A percentile compares a stretch with the other conserved stretches of the same genome.
phyloP scores from a whole-genome alignment of 2,113 vertebrate genomes.

The Corydoras sp. region DNA sequence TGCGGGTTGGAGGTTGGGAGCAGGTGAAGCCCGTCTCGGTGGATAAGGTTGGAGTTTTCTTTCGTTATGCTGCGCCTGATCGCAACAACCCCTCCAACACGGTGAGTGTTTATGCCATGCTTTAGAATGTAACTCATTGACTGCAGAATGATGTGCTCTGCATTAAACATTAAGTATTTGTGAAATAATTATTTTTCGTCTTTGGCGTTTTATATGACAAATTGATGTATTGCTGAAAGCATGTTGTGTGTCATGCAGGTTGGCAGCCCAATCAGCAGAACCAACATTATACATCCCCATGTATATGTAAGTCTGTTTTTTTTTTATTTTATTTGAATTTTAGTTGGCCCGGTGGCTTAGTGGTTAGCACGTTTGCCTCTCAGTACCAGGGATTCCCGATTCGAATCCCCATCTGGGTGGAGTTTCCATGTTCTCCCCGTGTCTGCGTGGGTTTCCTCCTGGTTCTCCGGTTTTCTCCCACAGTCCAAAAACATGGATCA shows the following conservation, averaged over 20 bases:
- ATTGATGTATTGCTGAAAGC: background rate
- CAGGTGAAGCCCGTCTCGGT: constrained; percentile 94
- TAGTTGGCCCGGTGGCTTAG: too few relatives aligned
- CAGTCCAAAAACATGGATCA: too few relatives aligned
- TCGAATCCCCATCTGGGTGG: too few relatives aligned
- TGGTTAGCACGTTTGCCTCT: too few relatives aligned
- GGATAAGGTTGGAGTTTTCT: constrained; percentile 94
- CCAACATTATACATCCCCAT: constrained; percentile 96
- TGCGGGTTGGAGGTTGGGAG: constrained; percentile 94
- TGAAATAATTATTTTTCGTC: background rate
- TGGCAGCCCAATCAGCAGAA: constrained; percentile 90
- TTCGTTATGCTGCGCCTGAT: constrained; percentile 93
- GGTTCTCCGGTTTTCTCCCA: too few relatives aligned
- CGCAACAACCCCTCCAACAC: constrained; percentile 84
- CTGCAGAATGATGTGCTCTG: too few relatives aligned
- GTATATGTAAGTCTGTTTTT: constrained; percentile 83
- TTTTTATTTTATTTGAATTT: background rate
- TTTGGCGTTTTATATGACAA: background rate
- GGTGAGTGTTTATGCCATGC: constrained; percentile 62
- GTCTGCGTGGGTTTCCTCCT: too few relatives aligned
- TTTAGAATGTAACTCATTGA: too few relatives aligned
- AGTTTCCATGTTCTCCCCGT: too few relatives aligned
- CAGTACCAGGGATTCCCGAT: too few relatives aligned
- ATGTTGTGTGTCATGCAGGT: constrained; percentile 63
- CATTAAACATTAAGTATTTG: too few relatives aligned